A percentile compares a stretch with the other conserved stretches of the same genome.
phyloP scores from a whole-genome alignment of 2,113 vertebrate genomes.

The Caranx melampygus region DNA sequence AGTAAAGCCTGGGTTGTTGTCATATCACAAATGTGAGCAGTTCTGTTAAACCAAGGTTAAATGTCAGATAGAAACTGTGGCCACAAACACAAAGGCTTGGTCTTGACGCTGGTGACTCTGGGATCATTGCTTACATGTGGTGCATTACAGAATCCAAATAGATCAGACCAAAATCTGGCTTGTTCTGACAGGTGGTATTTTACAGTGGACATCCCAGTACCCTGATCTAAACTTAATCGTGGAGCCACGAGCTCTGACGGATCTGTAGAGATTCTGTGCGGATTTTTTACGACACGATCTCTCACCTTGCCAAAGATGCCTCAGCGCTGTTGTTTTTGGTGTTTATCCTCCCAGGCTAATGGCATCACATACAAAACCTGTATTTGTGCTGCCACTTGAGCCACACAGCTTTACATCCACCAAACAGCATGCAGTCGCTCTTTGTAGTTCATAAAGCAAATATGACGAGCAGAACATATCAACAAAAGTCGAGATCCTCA shows the following conservation, averaged over 20 bases:
- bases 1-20: neutral
- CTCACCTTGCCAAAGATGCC: conserved; percentile 5
- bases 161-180: neutral
- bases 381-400: neutral
- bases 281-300: neutral
- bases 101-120: neutral
- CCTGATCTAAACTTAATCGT: neutral
- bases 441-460: neutral
- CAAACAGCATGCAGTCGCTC: neutral
- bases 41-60: neutral
- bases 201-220: neutral
- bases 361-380: neutral
- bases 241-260: neutral
- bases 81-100: neutral
- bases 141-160: neutral
- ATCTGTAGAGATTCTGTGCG: neutral
- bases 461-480: neutral
- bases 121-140: neutral
- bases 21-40: neutral
- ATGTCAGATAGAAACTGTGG: neutral
- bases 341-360: conserved; percentile 1
- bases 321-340: neutral
- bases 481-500: neutral
- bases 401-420: neutral
- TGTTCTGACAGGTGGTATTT: neutral